Evolutionary conservation across 2,797 vertebrate species (phyloP).

Genomic region (Centropyge bicolor): DNA sequence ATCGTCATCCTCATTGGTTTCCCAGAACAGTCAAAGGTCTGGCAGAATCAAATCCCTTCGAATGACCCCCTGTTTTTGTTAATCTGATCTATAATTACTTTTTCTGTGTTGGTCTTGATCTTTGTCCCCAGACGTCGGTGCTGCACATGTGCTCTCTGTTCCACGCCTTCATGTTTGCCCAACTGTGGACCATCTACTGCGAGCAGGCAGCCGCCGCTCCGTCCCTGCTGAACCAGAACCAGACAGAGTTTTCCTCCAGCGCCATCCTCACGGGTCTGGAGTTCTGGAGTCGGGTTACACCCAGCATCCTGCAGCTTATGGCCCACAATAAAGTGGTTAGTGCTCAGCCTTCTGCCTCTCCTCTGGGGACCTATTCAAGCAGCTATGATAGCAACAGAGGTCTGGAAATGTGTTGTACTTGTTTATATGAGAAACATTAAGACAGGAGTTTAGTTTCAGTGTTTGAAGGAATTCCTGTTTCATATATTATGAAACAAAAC

Average conservation of each 20-base stretch:
- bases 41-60: constrained; percentile 31
- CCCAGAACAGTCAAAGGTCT: constrained; percentile 99
- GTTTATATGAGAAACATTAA: constrained; percentile 27
- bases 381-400: not conserved
- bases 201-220: constrained; percentile 95
- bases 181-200: constrained; percentile 99
- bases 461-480: constrained; percentile 5
- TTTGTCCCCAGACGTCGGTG: constrained; percentile 91
- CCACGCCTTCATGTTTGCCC: constrained; percentile 99
- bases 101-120: constrained; percentile 27
- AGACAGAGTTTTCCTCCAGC: constrained; percentile 95
- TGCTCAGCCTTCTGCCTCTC: constrained; percentile 37
- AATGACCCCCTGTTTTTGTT: constrained; percentile 22
- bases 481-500: not conserved
- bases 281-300: constrained; percentile 99
- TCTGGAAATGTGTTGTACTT: not conserved
- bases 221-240: constrained; percentile 92
- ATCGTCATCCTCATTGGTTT: constrained; percentile 99
- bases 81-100: constrained; percentile 15
- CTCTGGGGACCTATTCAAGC: not conserved
- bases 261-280: constrained; percentile 97
- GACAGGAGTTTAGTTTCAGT: constrained; percentile 10
- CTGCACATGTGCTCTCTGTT: constrained; percentile 99
- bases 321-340: constrained; percentile 99
- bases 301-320: constrained; percentile 99